These are phyloP conservation scores for Onychomys leucogaster DNA, from an alignment of 2,797 vertebrate genomes.

Conservation along the genomic window DNA sequence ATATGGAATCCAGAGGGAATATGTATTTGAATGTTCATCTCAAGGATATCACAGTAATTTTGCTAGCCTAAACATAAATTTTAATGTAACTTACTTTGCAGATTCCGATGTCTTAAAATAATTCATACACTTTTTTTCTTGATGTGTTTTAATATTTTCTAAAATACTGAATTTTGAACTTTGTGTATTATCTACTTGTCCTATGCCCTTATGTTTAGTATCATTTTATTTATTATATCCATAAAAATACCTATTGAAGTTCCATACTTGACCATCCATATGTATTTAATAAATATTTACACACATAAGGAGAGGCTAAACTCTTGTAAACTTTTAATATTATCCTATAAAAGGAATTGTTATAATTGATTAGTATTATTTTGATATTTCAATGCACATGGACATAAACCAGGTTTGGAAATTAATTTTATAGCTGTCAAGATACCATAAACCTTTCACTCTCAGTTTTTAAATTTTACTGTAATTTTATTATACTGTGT, in stretches of 20 bases:
- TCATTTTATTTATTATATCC: constrained; percentile 32
- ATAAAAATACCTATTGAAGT: not conserved
- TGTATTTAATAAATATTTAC: not conserved
- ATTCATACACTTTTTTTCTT: constrained; percentile 37
- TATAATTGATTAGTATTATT: not conserved
- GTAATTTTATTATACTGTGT: not conserved
- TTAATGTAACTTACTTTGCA: constrained; percentile 35
- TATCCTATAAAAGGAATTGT: constrained; percentile 12
- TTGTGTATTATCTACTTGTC: not conserved
- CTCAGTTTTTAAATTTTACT: not conserved
- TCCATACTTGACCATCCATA: not conserved
- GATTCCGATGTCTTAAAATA: constrained; percentile 35
- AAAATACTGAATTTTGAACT: constrained; percentile 27
- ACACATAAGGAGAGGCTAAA: not conserved
- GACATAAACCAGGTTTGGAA: not conserved
- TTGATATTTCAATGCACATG: not conserved
- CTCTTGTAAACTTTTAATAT: constrained; percentile 13
- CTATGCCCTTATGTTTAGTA: not conserved
- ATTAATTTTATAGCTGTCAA: not conserved
- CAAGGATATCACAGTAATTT: constrained; percentile 45
- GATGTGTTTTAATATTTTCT: not conserved
- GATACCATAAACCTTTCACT: not conserved
- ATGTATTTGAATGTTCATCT: constrained; percentile 46
- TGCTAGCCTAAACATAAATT: constrained; percentile 53
- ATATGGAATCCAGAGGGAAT: constrained; percentile 59